phyloP scores from a whole-genome alignment of 2,888 invertebrate species.

The Alsophila aescularia region DNA sequence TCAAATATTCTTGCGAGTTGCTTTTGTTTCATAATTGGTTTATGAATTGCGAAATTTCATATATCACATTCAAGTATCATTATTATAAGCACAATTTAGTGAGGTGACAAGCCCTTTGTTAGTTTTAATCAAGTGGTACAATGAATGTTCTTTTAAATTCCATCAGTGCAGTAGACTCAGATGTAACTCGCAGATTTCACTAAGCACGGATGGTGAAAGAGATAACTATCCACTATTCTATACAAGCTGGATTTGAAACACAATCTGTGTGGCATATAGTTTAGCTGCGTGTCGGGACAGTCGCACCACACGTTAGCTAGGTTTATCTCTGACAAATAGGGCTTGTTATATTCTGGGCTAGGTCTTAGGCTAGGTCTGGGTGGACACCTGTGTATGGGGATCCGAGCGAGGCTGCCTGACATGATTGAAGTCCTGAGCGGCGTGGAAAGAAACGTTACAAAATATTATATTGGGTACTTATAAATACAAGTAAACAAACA shows the following conservation, averaged over 20 bases:
- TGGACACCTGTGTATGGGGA: constrained; percentile 82
- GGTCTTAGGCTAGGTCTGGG: constrained; percentile 43
- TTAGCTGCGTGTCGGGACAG: constrained; percentile 66
- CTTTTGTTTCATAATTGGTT: neutral
- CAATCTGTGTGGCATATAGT: constrained; percentile 66
- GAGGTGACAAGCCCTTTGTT: no score
- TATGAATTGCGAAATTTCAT: no score
- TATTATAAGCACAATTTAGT: no score
- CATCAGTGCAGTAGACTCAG: constrained; percentile 31
- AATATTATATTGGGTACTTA: neutral
- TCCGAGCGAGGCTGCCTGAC: constrained; percentile 78
- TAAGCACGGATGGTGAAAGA: constrained; percentile 70
- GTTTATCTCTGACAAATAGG: constrained; percentile 50
- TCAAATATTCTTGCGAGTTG: neutral
- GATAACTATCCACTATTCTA: constrained; percentile 57
- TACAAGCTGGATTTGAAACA: constrained; percentile 69
- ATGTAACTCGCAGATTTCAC: constrained; percentile 74
- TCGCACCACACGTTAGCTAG: constrained; percentile 62
- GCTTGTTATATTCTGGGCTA: constrained; percentile 39
- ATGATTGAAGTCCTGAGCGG: constrained; percentile 77
- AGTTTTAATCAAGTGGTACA: no score
- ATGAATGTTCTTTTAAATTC: no score
- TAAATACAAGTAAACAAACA: no score
- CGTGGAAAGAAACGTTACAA: constrained; percentile 54
- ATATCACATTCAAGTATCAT: no score